Evolutionary conservation across 2,113 vertebrate genomes (phyloP).

Genomic region (Notechis scutatus): DNA sequence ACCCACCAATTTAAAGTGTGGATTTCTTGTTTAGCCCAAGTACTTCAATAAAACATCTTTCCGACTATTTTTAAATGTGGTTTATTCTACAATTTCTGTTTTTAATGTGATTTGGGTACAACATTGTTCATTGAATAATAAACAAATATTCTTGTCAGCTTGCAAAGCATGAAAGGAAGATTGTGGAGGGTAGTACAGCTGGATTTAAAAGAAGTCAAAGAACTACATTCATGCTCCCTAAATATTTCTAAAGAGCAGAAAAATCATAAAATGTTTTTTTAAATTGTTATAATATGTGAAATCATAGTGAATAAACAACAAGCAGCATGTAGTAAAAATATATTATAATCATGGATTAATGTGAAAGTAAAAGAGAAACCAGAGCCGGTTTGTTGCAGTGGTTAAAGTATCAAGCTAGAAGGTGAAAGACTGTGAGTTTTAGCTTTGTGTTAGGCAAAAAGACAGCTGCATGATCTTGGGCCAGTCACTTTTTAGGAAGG

Average conservation of each 20-base stretch:
- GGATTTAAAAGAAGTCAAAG: background rate
- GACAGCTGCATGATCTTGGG: too few relatives aligned
- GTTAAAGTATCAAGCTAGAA: too few relatives aligned
- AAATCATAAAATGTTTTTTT: background rate
- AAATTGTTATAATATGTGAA: background rate
- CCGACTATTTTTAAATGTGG: background rate
- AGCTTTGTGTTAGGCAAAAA: too few relatives aligned
- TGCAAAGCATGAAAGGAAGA: background rate
- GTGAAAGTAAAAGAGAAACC: too few relatives aligned
- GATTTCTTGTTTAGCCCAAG: background rate
- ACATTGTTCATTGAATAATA: background rate
- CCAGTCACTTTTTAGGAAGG: too few relatives aligned
- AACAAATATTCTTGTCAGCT: background rate
- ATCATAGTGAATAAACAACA: background rate
- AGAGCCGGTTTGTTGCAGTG: too few relatives aligned
- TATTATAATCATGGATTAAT: background rate
- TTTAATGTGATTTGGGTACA: background rate
- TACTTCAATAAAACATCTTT: background rate
- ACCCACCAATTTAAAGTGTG: background rate
- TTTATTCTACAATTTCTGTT: background rate
- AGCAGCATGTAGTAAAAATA: background rate
- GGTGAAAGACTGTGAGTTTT: too few relatives aligned
- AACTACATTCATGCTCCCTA: background rate
- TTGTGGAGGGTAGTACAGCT: background rate
- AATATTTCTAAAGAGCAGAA: background rate